Evolutionary conservation across 2,113 vertebrate species (phyloP), one percentile per base, ranked within the genome.

Genomic region (Bambusicola thoracicus): DNA sequence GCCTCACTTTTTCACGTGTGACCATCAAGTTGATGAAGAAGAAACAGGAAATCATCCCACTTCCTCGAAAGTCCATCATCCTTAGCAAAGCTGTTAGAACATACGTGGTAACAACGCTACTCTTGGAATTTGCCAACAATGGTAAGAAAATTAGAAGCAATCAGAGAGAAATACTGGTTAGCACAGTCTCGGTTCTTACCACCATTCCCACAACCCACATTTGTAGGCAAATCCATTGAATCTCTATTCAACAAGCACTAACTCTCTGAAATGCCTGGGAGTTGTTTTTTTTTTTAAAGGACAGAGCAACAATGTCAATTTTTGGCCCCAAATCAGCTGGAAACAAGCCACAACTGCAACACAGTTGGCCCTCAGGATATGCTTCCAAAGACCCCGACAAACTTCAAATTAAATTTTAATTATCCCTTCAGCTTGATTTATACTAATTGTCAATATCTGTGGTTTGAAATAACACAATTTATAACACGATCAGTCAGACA

Each of bases 401-500:
- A 89, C 55, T 59, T 88, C 63, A 66, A 95, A 97, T 94, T 96
- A 94, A 91, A 89, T 73, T 94, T 94, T 96, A 96, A 95, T 97
- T 95, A 94, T 72, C 70, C 73, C 75, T 86, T 97, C 49, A 86
- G 80, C 46, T 86, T 96, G 95, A 95, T 95, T 96, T 97, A 97
- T 89, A 96, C 79, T 93, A 92, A 97, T 96, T 89, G 84, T 92
- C 94, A 91, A 92, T 96, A 96, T 96, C 92, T 95, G 85, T 41
- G 78, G 85, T 95, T 96, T 95, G 91, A 90, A 95, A 95, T 95
- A 96, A 96, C 95, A 95, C 75, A 10, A 93, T 95, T 97, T 95
- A 94, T 81, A 93, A 82, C 78, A 70, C 1, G 63, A 96, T 95
- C 90, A 88, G 92, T 94, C 49, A 94, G 90, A 91, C 67, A 95